Evolutionary conservation across 2,113 vertebrate species (phyloP).

Genomic region (Rhineura floridana): DNA sequence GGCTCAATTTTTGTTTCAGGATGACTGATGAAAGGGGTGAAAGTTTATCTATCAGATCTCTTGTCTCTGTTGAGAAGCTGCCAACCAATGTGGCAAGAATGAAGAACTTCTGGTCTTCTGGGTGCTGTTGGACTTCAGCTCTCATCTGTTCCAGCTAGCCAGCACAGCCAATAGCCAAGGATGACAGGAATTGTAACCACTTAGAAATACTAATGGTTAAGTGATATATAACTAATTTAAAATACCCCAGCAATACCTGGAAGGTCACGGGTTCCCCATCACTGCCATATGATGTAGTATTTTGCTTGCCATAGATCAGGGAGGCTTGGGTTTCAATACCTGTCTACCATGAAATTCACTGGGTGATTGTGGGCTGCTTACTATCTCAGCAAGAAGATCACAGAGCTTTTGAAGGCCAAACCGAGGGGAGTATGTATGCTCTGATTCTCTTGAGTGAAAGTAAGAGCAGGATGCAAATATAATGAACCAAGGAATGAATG

Average conservation of each 20-base stretch:
- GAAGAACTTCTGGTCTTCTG: too few species aligned
- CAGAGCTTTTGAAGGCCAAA: background rate
- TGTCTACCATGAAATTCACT: background rate
- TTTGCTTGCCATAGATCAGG: background rate
- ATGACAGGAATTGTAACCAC: too few species aligned
- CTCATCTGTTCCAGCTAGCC: too few species aligned
- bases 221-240: too few species aligned
- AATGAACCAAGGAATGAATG: background rate
- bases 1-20: background rate
- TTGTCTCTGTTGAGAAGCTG: background rate
- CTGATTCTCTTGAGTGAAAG: background rate
- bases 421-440: background rate
- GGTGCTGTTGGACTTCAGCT: too few species aligned
- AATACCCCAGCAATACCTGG: too few species aligned
- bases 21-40: background rate
- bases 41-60: background rate
- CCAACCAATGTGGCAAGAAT: background rate
- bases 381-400: background rate
- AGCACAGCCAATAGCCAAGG: too few species aligned
- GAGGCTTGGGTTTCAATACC: background rate
- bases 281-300: background rate
- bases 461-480: background rate
- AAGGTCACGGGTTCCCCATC: too few species aligned
- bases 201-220: too few species aligned
- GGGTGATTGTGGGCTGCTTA: background rate